These are phyloP conservation scores for Phyto melanocephala DNA, from an alignment of 2,888 invertebrate genomes.

Conservation along the genomic window DNA sequence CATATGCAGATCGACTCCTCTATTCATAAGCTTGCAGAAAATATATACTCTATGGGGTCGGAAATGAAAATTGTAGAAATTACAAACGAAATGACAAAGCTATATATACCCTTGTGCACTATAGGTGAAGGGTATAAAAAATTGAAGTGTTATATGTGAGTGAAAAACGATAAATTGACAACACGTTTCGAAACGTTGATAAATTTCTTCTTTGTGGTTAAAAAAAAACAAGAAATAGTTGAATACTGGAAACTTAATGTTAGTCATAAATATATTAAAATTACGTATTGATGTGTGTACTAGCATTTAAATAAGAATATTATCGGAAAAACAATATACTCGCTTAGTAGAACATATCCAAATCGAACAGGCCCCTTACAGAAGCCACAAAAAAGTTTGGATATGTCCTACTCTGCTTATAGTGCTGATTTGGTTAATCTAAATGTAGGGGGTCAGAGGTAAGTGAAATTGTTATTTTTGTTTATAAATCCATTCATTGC, in stretches of 20 bases:
- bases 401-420: slow-evolving; percentile 75
- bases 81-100: too few species aligned
- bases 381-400: slow-evolving; percentile 45
- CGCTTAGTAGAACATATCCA: background rate
- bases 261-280: slow-evolving; percentile 39
- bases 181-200: slow-evolving; percentile 28
- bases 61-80: too few species aligned
- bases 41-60: too few species aligned
- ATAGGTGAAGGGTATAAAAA: too few species aligned
- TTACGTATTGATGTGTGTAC: slow-evolving; percentile 29
- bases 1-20: too few species aligned
- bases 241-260: slow-evolving; percentile 29
- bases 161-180: too few species aligned
- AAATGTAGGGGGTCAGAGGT: slow-evolving; percentile 97
- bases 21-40: too few species aligned
- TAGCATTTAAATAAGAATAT: slow-evolving; percentile 27
- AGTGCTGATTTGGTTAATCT: slow-evolving; percentile 88
- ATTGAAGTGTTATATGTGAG: too few species aligned
- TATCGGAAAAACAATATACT: background rate
- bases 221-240: slow-evolving; percentile 23
- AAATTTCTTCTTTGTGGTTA: slow-evolving; percentile 30
- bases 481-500: background rate
- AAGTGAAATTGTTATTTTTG: slow-evolving; percentile 70
- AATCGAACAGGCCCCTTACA: slow-evolving; percentile 8
- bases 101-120: too few species aligned